Evolutionary conservation across 2,888 invertebrate genomes (phyloP).

Genomic region (Caenorhabditis macrosperma): DNA sequence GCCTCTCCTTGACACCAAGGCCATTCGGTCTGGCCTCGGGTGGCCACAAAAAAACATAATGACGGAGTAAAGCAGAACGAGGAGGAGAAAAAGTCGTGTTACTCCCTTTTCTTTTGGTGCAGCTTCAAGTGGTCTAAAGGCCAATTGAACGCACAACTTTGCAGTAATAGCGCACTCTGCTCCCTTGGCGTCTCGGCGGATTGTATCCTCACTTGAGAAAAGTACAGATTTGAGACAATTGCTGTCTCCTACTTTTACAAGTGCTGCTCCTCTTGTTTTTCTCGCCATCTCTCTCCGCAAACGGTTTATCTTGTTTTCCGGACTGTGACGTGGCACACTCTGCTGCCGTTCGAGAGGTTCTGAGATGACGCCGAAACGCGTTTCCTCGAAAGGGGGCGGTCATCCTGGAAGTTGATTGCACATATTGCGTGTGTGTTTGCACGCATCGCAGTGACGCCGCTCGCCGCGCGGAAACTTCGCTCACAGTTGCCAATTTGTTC

Average conservation of each 20-base stretch:
- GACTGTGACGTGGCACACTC: slow-evolving; percentile 44
- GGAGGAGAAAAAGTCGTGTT: slow-evolving; percentile 24
- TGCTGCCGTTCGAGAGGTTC: slow-evolving; percentile 42
- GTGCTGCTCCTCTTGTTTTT: slow-evolving; percentile 20
- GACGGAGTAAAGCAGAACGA: slow-evolving; percentile 13
- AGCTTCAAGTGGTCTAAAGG: slow-evolving; percentile 52
- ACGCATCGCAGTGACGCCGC: slow-evolving; percentile 42
- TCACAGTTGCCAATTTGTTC: slow-evolving; percentile 23
- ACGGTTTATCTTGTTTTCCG: slow-evolving; percentile 41
- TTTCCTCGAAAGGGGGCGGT: slow-evolving; percentile 20
- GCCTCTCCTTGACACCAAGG: slow-evolving; percentile 53
- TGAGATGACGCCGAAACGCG: slow-evolving; percentile 47
- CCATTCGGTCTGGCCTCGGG: slow-evolving; percentile 31
- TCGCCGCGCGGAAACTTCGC: slow-evolving; percentile 31
- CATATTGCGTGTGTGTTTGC: slow-evolving; percentile 50
- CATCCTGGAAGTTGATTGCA: slow-evolving; percentile 47
- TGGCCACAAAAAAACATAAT: slow-evolving; percentile 31
- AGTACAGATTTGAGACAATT: slow-evolving; percentile 27
- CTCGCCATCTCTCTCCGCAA: slow-evolving; percentile 4
- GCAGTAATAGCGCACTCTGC: slow-evolving; percentile 47
- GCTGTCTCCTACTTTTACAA: slow-evolving; percentile 20
- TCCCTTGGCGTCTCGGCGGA: slow-evolving; percentile 29
- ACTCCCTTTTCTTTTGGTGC: slow-evolving; percentile 31
- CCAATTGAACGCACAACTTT: slow-evolving; percentile 56
- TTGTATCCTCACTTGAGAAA: slow-evolving; percentile 23